Evolutionary conservation across 2,113 vertebrate genomes (phyloP), one percentile per base, ranked within the genome.

Genomic region (Jacana jacana): DNA sequence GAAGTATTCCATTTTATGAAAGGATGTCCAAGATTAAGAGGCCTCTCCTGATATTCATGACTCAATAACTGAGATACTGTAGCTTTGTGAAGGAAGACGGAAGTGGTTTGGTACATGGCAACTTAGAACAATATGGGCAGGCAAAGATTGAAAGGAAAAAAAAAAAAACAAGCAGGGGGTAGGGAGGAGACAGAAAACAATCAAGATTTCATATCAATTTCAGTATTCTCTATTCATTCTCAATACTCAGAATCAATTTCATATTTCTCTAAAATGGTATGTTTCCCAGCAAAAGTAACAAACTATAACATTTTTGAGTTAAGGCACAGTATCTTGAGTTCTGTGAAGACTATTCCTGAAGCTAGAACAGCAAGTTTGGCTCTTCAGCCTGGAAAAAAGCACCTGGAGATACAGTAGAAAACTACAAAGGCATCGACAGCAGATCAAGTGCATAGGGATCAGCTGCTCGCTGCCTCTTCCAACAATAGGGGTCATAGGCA

Each of bases 341-440:
- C 42, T 63, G 18, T 40, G 33, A 85, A 64, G 55, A 46, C 42
- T 76, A 48, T 15, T 65, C 30, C 70, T 90, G 46, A 71, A 88
- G 44, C 35, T 79, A 51, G 46, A 85, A 85, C 8, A 75, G 30
- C 44, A 75, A 70, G 73, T 51, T 25, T 76, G 46, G 44, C 27
- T 71, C 57, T 77, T 81, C 44, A 71, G 51, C 27, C 20, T 39
- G 33, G 31, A 66, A 77, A 71, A 88, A 75, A 81, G 27, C 63
- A 60, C 31, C 44, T 27, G 17, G 12, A 18, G 31, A 54, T 65
- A 76, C 1, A 0, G 13, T 8, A 70, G 19, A 40, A 44, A 49
- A 44, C 64, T 49, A 88, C 58, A 51, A 55, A 81, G 64, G 40
- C 69, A 84, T 7, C 1, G 0, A 39, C 0, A 0, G 51, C 46